phyloP scores from a whole-genome alignment of 2,888 invertebrate genomes.

The Aleiodes alternator region DNA sequence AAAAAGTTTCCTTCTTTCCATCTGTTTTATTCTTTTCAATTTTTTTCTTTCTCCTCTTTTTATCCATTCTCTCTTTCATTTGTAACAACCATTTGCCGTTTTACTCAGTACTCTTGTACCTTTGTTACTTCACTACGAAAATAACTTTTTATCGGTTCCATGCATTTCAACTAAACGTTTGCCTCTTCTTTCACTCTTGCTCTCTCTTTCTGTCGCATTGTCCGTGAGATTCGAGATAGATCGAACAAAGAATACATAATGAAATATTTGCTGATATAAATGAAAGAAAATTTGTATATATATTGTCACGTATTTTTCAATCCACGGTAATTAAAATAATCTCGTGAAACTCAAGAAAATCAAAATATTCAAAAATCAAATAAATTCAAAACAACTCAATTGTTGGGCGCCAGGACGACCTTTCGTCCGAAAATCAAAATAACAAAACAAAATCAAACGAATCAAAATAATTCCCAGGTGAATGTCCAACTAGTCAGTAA shows the following conservation, averaged over 20 bases:
- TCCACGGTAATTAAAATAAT: no score
- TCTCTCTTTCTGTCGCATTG: not conserved
- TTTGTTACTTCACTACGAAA: slow-evolving; percentile 3
- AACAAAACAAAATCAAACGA: no score
- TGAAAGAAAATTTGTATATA: no score
- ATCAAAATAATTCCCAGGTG: no score
- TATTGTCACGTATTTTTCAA: no score
- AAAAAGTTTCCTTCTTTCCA: slow-evolving; percentile 30
- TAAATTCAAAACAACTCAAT: no score
- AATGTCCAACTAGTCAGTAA: no score
- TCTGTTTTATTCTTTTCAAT: slow-evolving; percentile 26
- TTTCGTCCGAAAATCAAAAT: no score
- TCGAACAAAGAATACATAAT: slow-evolving; percentile 7
- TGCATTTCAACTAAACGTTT: slow-evolving; percentile 20
- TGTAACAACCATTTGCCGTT: slow-evolving; percentile 33
- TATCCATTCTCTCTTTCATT: slow-evolving; percentile 42
- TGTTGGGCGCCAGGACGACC: no score
- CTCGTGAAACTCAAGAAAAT: no score
- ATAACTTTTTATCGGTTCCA: slow-evolving; percentile 6
- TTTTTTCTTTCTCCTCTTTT: slow-evolving; percentile 19
- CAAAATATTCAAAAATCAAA: no score
- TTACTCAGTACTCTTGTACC: slow-evolving; percentile 16
- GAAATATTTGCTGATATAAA: not conserved
- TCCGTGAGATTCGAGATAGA: slow-evolving; percentile 4
- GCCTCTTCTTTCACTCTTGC: not conserved